Evolutionary conservation across 2,113 vertebrate species (phyloP), one percentile per base, ranked within the genome.

Genomic region (Lagopus muta): DNA sequence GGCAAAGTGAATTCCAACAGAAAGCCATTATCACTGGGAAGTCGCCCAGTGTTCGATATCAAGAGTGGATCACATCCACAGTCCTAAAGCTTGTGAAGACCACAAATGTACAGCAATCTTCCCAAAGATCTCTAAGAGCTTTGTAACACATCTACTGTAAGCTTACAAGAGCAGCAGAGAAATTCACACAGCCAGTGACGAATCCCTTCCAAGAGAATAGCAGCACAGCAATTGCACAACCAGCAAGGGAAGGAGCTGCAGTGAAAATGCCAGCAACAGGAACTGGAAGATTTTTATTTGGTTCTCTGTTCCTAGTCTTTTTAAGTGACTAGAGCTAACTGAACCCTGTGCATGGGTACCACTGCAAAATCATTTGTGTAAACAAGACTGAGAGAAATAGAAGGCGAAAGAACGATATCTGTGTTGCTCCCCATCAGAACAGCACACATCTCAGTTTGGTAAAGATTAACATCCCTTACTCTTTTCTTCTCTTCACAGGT

Each of bases 141-240:
- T 48, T 54, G 15, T 12, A 62, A 74, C 0, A 0, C 11, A 28
- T 40, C 72, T 36, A 11, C 28, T 47, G 42, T 13, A 61, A 54
- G 80, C 60, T 40, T 61, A 61, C 30, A 62, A 14, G 6, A 66
- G 50, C 64, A 79, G 57, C 4, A 4, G 20, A 79, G 71, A 55
- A 67, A 58, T 14, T 8, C 3, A 13, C 13, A 18, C 24, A 34
- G 62, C n/a, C 42, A 21, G 1, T 45, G 62, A 48, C 18, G 62
- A 85, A 73, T 13, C n/a, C 36, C 32, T 32, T 0, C 0, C n/a
- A 24, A 54, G 40, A 34, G 65, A 57, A 54, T 12, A 25, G 16
- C 1, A 0, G 0, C 5, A 3, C 1, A 27, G 34, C 0, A 4
- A 32, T 1, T 2, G 19, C 0, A 61, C 11, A n/a, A n/a, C 1